Percentiles rank a stretch among this genome's conserved stretches.
phyloP scores from a whole-genome alignment of 92 coral and sea anemone genomes.

The Ricordea florida region DNA sequence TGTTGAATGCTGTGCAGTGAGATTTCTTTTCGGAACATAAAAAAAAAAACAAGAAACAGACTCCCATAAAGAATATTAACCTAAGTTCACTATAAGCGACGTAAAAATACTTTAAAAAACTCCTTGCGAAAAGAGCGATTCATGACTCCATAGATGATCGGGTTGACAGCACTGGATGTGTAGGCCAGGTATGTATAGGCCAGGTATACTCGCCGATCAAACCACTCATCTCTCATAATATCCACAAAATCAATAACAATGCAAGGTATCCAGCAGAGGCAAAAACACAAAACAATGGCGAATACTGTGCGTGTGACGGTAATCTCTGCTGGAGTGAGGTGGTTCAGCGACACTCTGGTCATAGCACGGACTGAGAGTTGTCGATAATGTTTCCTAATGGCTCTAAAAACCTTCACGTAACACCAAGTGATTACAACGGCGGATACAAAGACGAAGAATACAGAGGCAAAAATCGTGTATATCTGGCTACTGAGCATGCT shows the following conservation, averaged over 20 bases:
- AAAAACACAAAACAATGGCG: slow-evolving; percentile 72
- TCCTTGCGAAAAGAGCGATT: slow-evolving; percentile 70
- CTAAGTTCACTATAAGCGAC: background rate
- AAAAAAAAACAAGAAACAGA: too few relatives aligned
- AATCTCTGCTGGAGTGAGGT: slow-evolving; percentile 51
- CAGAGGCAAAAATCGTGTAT: slow-evolving; percentile 54
- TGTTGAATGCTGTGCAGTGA: too few relatives aligned
- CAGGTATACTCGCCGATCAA: slow-evolving; percentile 71
- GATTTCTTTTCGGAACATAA: too few relatives aligned
- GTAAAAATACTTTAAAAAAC: slow-evolving; percentile 3
- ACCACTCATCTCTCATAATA: slow-evolving; percentile 53
- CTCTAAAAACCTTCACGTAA: slow-evolving; percentile 59
- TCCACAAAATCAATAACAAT: slow-evolving; percentile 74
- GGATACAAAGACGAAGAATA: slow-evolving; percentile 64
- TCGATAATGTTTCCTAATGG: slow-evolving; percentile 51
- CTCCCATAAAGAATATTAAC: too few relatives aligned
- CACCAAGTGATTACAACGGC: slow-evolving; percentile 62
- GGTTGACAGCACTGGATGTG: slow-evolving; percentile 80
- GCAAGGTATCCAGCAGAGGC: slow-evolving; percentile 81
- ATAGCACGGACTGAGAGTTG: slow-evolving; percentile 11
- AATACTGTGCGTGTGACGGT: slow-evolving; percentile 72
- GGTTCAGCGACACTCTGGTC: background rate
- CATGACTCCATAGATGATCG: slow-evolving; percentile 77
- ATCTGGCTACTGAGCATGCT: slow-evolving; percentile 31
- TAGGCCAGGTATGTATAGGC: slow-evolving; percentile 79